Percentiles rank a stretch among this genome's conserved stretches.
These are phyloP conservation scores for Eubasilissa splendida DNA, from an alignment of 2,888 invertebrate genomes.

Conservation along the genomic window DNA sequence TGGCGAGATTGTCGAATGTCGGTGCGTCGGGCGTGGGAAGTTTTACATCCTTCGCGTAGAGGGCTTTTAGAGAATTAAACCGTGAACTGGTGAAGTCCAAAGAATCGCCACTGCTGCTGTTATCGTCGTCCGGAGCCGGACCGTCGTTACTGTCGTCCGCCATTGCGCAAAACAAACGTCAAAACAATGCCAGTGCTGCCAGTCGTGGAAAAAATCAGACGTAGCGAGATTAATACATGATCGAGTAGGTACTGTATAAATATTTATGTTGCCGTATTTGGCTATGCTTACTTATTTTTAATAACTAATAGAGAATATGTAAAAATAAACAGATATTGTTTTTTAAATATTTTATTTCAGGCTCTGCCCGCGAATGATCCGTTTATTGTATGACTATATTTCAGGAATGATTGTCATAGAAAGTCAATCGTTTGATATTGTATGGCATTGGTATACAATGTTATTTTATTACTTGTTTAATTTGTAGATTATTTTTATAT, in stretches of 20 bases:
- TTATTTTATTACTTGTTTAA: too few species aligned
- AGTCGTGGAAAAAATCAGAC: constrained; percentile 5
- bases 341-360: too few species aligned
- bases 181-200: constrained; percentile 35
- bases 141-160: neutral
- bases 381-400: too few species aligned
- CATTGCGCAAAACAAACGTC: constrained; percentile 23
- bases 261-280: too few species aligned
- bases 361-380: too few species aligned
- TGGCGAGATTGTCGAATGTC: constrained; percentile 79
- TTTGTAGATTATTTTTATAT: too few species aligned
- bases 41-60: constrained; percentile 74
- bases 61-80: constrained; percentile 81
- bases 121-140: constrained; percentile 35
- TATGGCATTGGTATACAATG: too few species aligned
- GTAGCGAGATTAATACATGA: neutral
- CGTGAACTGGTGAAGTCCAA: constrained; percentile 72
- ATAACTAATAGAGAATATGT: too few species aligned
- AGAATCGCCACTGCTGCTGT: constrained; percentile 61
- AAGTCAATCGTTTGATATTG: too few species aligned
- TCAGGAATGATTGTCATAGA: too few species aligned
- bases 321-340: too few species aligned
- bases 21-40: constrained; percentile 75
- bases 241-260: constrained; percentile 7
- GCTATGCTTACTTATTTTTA: too few species aligned